Evolutionary conservation across 2,113 vertebrate genomes (phyloP).

Genomic region (Emydocephalus ijimae): DNA sequence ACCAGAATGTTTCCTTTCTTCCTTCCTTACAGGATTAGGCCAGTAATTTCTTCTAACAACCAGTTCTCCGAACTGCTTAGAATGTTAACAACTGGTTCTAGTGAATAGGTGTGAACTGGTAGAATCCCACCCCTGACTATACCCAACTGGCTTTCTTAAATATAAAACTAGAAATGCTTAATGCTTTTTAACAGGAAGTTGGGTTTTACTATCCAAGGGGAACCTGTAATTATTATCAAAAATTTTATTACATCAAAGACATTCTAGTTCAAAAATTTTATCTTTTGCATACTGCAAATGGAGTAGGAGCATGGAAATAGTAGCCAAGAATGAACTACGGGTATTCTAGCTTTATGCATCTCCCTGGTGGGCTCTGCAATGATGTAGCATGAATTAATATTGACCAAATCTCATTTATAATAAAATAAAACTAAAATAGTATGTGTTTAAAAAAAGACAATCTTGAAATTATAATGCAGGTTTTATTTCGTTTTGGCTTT

Average conservation of each 20-base stretch:
- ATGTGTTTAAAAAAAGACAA: not conserved
- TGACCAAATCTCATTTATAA: slow-evolving; percentile 82
- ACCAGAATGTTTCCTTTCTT: no score
- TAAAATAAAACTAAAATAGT: slow-evolving; percentile 82
- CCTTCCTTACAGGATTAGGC: no score
- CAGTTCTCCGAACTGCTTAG: no score
- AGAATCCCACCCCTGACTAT: not conserved
- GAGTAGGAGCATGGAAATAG: slow-evolving; percentile 39
- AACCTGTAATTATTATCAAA: slow-evolving; percentile 54
- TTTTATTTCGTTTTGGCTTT: not conserved
- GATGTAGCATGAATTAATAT: slow-evolving; percentile 89
- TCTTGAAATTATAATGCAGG: not conserved
- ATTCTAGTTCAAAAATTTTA: slow-evolving; percentile 57
- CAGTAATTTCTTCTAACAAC: no score
- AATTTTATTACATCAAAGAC: slow-evolving; percentile 49
- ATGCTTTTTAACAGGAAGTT: slow-evolving; percentile 10
- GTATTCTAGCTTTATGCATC: slow-evolving; percentile 66
- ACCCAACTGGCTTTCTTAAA: not conserved
- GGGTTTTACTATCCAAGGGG: slow-evolving; percentile 38
- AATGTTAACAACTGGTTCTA: no score
- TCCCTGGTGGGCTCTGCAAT: slow-evolving; percentile 69
- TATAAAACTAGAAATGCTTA: slow-evolving; percentile 26
- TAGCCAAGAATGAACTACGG: slow-evolving; percentile 37
- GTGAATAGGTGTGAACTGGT: no score
- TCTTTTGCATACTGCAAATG: slow-evolving; percentile 64